Base-by-base conservation (phyloP, 2,113 vertebrate species). In the Morone chrysops region DNA sequence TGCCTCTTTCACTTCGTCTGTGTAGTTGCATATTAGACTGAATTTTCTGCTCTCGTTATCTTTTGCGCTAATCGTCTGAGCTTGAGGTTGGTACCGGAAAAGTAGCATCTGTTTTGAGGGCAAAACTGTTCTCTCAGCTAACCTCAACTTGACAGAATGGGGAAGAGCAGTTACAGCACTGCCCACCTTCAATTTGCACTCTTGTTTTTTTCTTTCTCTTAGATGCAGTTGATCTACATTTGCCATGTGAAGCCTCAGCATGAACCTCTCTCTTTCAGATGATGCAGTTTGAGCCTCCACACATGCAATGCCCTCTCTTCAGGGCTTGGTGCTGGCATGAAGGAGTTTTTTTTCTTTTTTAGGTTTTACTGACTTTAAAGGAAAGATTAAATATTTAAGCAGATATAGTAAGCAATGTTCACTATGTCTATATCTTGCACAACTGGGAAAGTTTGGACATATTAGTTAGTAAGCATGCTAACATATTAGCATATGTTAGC, bases 71-170 rank as follows among this genome's bases (percentile, higher is more conserved):
- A 78, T 85, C 20, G 68, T 83, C 61, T 83, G 62, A 75, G 86
- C 11, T 83, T 88, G 87, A 90, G 91, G 91, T 90, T 82, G 82
- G 79, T 43, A 86, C 89, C 88, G 87, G 93, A 94, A 94, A 80
- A 86, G 66, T 63, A 11, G 31, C 70, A 47, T 76, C 73, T 90
- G 60, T 66, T 83, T 36, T 90, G 86, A 83, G 77, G 73, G 81
- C 59, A 73, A 72, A 78, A n/a, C 67, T 88, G 80, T 7, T 84
- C 56, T 82, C 70, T 80, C 57, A 85, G 59, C 56, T 85, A 93
- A 90, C 91, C 92, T 91, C 93, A 92, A 54, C 31, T 8, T 57
- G 78, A 67, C 83, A 93, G 75, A 93, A 90, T 6, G 56, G 68
- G 78, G 85, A 90, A 90, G 78, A 90, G 67, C 70, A 85, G 85